Percentiles rank a stretch among this genome's conserved stretches.
Evolutionary conservation across 1,140 invertebrate species (phyloP).

Genomic region (Octopus bimaculoides): DNA sequence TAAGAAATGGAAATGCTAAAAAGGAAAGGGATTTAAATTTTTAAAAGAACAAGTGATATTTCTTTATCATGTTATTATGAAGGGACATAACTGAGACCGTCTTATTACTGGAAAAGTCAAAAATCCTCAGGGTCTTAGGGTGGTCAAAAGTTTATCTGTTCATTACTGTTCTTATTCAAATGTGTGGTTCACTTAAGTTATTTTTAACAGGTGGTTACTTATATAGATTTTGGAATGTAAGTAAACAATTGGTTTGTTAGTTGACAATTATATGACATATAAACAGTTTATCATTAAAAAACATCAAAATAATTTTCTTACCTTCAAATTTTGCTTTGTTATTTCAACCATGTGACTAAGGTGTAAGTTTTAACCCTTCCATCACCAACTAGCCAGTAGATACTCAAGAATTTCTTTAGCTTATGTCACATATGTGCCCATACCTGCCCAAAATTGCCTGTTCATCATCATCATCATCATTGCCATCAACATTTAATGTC

Average conservation of each 20-base stretch:
- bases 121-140: constrained; percentile 57
- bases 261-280: constrained; percentile 21
- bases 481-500: too few relatives aligned
- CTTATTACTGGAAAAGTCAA: constrained; percentile 57
- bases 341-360: constrained; percentile 23
- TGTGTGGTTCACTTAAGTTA: constrained; percentile 55
- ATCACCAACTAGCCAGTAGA: too few relatives aligned
- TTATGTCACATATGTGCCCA: too few relatives aligned
- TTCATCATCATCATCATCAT: too few relatives aligned
- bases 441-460: too few relatives aligned
- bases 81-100: constrained; percentile 54
- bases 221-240: background rate
- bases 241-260: constrained; percentile 5
- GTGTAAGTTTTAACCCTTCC: background rate
- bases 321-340: constrained; percentile 26
- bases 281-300: constrained; percentile 8
- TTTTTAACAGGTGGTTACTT: constrained; percentile 28
- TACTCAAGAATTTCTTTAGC: too few relatives aligned
- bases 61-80: constrained; percentile 51
- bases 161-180: constrained; percentile 54
- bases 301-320: constrained; percentile 26
- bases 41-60: constrained; percentile 57
- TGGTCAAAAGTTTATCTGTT: constrained; percentile 47
- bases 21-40: constrained; percentile 43
- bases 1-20: constrained; percentile 44